Base-by-base conservation (phyloP, 2,888 invertebrate species). In the Listrodromus nycthemerus region DNA sequence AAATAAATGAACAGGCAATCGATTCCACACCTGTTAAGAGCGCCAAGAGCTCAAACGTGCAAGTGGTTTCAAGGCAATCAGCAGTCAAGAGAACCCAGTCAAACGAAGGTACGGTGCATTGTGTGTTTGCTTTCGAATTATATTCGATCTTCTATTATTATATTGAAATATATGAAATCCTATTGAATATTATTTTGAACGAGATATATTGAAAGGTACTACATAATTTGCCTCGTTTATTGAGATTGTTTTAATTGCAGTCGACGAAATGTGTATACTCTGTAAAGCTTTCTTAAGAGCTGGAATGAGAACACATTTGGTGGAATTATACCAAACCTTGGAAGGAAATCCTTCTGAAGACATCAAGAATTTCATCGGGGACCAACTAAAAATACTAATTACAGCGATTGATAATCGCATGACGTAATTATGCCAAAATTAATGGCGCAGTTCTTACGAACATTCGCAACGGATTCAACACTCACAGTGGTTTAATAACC, bases 261-360 rank as follows among this genome's bases (percentile, higher is more conserved):
- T 30, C 6, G 16, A 63, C 13, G 27, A 37, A 33, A 65, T 37
- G 41, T 65, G 65, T 33, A 30, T 19, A 27, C 65, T 65, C 2
- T 65, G 30, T 7, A 33, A 65, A 65, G 10, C 65, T 33, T 65
- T 65, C 65, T 19, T 33, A 33, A 65, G 41, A 65, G 65, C 37
- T 30, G 65, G 65, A 41, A 65, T 65, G 37, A 7, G 19, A 65
- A 30, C 19, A 6, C 65, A 65, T 19, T 37, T 65, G 65, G 33
- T 37, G 19, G 41, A 37, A n/a, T 13, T 65, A 37, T 19, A 37
- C 21, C 33, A 37, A 65, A n/a, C 19, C 41, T 33, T 65, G 37
- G 37, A 33, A 8, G 16, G 41, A 37, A 19, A 65, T 37, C 19
- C 65, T 37, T 21, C 16, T 37, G 19, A 37, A 21, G 8, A 41